Conservation (phyloP, 2,797 vertebrate genomes). For the Okamejei kenojei region DNA sequence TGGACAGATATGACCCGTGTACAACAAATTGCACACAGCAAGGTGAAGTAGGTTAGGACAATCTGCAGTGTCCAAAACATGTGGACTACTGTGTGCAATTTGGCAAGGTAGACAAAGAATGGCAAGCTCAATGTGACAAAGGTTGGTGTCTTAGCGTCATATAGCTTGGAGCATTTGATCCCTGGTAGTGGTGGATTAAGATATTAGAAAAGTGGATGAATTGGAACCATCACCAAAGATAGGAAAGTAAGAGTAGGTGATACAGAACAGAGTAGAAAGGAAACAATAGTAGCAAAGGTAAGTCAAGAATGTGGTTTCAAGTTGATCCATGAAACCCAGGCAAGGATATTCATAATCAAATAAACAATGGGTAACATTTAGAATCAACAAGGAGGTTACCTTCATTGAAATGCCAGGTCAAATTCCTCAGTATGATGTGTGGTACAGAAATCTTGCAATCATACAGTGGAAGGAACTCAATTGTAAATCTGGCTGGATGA, state of each 20-base stretch:
- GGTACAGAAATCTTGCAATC: background rate
- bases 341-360: background rate
- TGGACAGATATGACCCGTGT: background rate
- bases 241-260: background rate
- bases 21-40: background rate
- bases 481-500: background rate
- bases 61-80: background rate
- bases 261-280: background rate
- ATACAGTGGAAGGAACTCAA: background rate
- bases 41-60: background rate
- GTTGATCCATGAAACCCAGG: background rate
- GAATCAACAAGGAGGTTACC: background rate
- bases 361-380: background rate
- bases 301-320: background rate
- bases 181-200: background rate
- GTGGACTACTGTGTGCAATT: no score
- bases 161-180: background rate
- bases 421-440: background rate
- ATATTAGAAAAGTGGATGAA: background rate
- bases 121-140: background rate
- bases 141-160: background rate
- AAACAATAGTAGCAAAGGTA: background rate
- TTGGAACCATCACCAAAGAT: background rate
- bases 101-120: background rate
- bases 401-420: background rate